Percentiles rank a stretch among this genome's conserved stretches.
Evolutionary conservation across 2,888 invertebrate species (phyloP).

Genomic region (Nomada fucata): DNA sequence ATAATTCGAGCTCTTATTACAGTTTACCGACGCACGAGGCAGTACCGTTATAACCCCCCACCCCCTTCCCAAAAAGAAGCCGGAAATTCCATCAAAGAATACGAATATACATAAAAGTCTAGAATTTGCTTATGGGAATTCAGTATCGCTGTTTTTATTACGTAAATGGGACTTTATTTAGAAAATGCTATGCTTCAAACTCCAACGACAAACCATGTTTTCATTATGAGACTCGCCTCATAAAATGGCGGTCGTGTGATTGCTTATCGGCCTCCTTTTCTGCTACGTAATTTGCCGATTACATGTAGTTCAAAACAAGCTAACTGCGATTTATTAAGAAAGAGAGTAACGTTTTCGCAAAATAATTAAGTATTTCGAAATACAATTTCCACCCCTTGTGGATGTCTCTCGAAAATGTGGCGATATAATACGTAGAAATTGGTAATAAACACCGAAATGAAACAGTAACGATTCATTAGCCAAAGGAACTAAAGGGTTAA

Average conservation of each 20-base stretch:
- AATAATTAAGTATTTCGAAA: slow-evolving; percentile 3
- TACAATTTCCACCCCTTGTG: neutral
- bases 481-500: neutral
- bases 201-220: slow-evolving; percentile 41
- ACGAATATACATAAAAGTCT: slow-evolving; percentile 3
- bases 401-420: neutral
- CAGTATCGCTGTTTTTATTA: neutral
- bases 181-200: slow-evolving; percentile 20
- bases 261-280: slow-evolving; percentile 33
- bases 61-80: slow-evolving; percentile 13
- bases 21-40: neutral
- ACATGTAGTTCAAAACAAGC: slow-evolving; percentile 14
- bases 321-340: neutral
- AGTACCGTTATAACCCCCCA: slow-evolving; percentile 22
- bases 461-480: neutral
- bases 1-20: neutral
- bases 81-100: slow-evolving; percentile 7
- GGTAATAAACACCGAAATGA: neutral
- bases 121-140: neutral
- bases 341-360: neutral
- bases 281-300: slow-evolving; percentile 15
- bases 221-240: slow-evolving; percentile 40
- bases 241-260: slow-evolving; percentile 61
- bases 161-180: neutral
- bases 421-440: neutral